Conservation (phyloP, 2,797 vertebrate genomes). For the Mycteria americana region DNA sequence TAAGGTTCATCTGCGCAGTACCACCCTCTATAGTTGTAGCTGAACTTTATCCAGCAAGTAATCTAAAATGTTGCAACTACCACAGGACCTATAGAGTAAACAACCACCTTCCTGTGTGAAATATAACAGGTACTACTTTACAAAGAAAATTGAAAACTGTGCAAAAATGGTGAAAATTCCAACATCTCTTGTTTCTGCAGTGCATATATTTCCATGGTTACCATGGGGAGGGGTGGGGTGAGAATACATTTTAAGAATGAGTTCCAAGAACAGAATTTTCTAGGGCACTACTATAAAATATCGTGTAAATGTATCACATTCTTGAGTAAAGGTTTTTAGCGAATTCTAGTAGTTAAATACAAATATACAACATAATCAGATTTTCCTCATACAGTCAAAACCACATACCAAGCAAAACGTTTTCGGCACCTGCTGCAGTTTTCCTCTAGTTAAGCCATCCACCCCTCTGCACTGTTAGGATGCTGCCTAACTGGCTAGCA, state of each 20-base stretch:
- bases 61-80: neutral
- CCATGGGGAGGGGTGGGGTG: neutral
- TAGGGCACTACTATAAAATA: neutral
- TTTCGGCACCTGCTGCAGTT: neutral
- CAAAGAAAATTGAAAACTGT: neutral
- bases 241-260: slow-evolving; percentile 27
- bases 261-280: slow-evolving; percentile 18
- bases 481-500: neutral
- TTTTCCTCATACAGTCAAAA: neutral
- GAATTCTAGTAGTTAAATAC: neutral
- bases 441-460: neutral
- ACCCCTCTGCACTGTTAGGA: neutral
- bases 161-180: neutral
- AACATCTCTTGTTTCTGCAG: slow-evolving; percentile 3
- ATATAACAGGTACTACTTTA: neutral
- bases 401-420: neutral
- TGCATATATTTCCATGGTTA: slow-evolving; percentile 26
- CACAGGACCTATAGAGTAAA: neutral
- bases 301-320: neutral
- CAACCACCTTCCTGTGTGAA: neutral
- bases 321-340: neutral
- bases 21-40: neutral
- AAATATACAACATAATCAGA: neutral
- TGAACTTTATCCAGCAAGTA: neutral
- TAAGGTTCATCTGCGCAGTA: neutral